A percentile compares a stretch with the other conserved stretches of the same genome.
Conservation (phyloP, 2,888 invertebrate genomes). For the Schizaphis graminum region DNA sequence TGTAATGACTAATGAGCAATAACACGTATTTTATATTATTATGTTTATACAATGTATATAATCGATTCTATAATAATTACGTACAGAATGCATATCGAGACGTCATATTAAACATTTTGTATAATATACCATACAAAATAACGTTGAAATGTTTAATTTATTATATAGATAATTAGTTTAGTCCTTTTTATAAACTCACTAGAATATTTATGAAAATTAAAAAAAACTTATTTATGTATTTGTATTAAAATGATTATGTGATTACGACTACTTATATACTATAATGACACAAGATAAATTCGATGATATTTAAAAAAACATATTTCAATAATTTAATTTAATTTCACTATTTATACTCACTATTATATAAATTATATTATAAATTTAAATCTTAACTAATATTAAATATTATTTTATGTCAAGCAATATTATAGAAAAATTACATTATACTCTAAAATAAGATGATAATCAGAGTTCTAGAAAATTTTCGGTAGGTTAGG, state of each 20-base stretch:
- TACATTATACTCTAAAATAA: neutral
- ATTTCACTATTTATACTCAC: neutral
- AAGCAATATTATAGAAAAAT: neutral
- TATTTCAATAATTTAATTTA: neutral
- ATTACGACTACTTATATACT: too few species aligned
- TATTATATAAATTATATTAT: too few species aligned
- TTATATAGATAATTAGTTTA: neutral
- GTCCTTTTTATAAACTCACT: neutral
- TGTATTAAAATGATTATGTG: too few species aligned
- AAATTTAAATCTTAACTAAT: neutral
- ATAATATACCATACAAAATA: neutral
- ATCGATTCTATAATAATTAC: neutral
- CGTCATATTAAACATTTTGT: neutral
- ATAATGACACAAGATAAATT: neutral
- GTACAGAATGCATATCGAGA: neutral
- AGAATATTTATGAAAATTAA: too few species aligned
- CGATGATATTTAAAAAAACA: too few species aligned
- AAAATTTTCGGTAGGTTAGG: neutral
- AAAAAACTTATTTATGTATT: too few species aligned
- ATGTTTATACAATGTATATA: neutral
- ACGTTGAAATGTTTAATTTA: neutral
- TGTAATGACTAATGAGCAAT: neutral
- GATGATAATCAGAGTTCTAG: neutral
- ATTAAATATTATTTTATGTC: neutral
- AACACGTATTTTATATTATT: neutral